Evolutionary conservation across 2,888 invertebrate genomes (phyloP), one percentile per base, ranked within the genome.

Genomic region (Venusia cambrica): DNA sequence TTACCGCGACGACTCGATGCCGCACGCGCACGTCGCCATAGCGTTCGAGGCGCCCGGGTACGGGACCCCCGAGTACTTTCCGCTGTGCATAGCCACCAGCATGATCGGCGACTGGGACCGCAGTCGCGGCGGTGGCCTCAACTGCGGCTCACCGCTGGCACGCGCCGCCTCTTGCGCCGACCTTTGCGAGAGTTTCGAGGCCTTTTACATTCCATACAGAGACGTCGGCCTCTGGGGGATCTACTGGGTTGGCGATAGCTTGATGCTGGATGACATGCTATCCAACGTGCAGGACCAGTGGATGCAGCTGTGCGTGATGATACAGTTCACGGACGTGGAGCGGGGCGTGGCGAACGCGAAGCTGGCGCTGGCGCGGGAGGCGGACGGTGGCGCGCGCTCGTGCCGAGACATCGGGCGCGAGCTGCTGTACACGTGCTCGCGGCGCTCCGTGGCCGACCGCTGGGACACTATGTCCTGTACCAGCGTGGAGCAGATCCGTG

Each of bases 201-300:
- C n/a, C n/a, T n/a, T n/a, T n/a, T n/a, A n/a, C n/a, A n/a, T n/a
- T n/a, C n/a, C n/a, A n/a, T n/a, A n/a, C n/a, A n/a, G n/a, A n/a
- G n/a, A n/a, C n/a, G n/a, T 78, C 1, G 85, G 89, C 1, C 59
- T 89, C 5, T 89, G 83, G 80, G 89, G 89, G 2, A 59, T 84
- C 4, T 85, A 88, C 31, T 87, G 78, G 30, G 67, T 80, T 2
- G 62, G 66, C 0, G 50, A 63, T 0, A 58, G 44, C 29, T 48
- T 67, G 54, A 47, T 61, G 1, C n/a, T 73, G n/a, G 76, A 87
- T 9, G 69, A 77, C 18, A 72, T 85, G 64, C 12, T 84, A 6
- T 31, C 39, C 9, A 62, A 67, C 16, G 20, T 87, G 3, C 85
- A 84, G 38, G 50, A 68, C 3, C 57, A 73, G 10, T 84, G 80